Conservation (phyloP, 2,888 invertebrate species). For the Melieria omissa region DNA sequence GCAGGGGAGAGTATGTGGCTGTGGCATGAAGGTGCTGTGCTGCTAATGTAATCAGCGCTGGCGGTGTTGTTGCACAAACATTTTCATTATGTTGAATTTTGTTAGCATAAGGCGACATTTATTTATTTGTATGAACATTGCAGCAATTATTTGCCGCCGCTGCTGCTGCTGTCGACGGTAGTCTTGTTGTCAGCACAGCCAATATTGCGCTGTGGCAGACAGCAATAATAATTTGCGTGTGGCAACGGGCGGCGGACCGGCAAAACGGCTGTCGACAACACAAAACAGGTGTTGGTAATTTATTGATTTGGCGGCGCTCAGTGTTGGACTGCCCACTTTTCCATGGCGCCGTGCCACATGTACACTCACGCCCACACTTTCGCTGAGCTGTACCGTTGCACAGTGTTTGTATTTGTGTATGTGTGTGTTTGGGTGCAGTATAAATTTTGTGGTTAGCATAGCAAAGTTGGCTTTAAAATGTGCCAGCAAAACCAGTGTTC, state of each 20-base stretch:
- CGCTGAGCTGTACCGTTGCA: no score
- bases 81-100: conserved; percentile 30
- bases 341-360: no score
- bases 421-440: no score
- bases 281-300: conserved; percentile 49
- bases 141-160: conserved; percentile 45
- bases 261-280: conserved; percentile 34
- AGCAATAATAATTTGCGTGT: conserved; percentile 24
- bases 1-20: neutral
- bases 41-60: conserved; percentile 39
- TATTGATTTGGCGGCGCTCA: conserved; percentile 38
- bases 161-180: conserved; percentile 30
- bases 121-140: conserved; percentile 43
- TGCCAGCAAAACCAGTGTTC: no score
- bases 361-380: no score
- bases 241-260: neutral
- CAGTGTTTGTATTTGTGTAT: no score
- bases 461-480: no score
- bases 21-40: conserved; percentile 20
- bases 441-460: no score
- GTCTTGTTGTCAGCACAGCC: conserved; percentile 27
- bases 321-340: no score
- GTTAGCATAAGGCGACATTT: conserved; percentile 21
- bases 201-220: conserved; percentile 33
- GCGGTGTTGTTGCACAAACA: conserved; percentile 3